Evolutionary conservation across 1,140 invertebrate genomes (phyloP).

Genomic region (Onthophagus taurus): DNA sequence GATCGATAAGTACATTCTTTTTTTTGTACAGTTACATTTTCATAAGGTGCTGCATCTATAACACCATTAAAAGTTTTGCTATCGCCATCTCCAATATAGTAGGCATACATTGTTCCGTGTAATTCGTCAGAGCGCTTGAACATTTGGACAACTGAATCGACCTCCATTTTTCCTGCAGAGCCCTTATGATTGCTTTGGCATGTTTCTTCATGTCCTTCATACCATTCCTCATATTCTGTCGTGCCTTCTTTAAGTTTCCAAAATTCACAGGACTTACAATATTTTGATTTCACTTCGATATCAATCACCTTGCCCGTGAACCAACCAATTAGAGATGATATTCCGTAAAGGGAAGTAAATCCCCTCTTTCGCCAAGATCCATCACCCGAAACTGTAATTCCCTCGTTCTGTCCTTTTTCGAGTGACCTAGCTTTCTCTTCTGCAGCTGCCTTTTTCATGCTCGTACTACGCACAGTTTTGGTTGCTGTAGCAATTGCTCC

Average conservation of each 20-base stretch:
- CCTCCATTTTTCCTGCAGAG: conserved; percentile 25
- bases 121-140: conserved; percentile 18
- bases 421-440: conserved; percentile 10
- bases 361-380: conserved; percentile 26
- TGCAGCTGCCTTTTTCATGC: conserved; percentile 8
- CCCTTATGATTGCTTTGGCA: conserved; percentile 25
- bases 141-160: conserved; percentile 24
- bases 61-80: conserved; percentile 3
- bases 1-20: conserved; percentile 20
- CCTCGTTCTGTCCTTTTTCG: conserved; percentile 16
- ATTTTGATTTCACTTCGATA: conserved; percentile 19
- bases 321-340: conserved; percentile 21
- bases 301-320: conserved; percentile 26
- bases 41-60: conserved; percentile 2
- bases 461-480: conserved; percentile 8
- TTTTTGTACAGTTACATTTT: conserved; percentile 14
- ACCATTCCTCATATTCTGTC: conserved; percentile 18
- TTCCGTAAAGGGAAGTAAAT: conserved; percentile 24
- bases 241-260: conserved; percentile 17
- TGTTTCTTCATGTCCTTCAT: conserved; percentile 17
- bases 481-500: conserved; percentile 16
- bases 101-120: conserved; percentile 12
- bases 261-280: too few relatives aligned
- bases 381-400: conserved; percentile 22
- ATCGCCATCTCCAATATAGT: conserved; percentile 9